Percentiles rank a stretch among this genome's conserved stretches.
These are phyloP conservation scores for Lumbricus terrestris DNA, from an alignment of 2,888 invertebrate species.

Conservation along the genomic window DNA sequence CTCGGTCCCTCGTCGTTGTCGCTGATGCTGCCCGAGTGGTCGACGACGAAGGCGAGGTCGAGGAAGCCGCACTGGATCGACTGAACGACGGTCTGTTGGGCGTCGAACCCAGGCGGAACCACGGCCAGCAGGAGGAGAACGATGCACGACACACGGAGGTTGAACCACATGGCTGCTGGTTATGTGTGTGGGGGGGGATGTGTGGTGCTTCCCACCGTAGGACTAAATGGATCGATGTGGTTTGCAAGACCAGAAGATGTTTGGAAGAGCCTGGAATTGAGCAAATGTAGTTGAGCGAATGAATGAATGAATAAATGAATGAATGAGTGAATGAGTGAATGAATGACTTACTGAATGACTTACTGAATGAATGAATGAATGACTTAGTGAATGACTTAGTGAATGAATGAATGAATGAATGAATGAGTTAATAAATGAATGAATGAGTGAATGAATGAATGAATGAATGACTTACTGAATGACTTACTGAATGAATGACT, in stretches of 20 bases:
- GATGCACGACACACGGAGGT: not conserved
- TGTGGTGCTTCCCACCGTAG: not conserved
- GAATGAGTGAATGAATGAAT: too few relatives aligned
- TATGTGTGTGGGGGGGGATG: too few relatives aligned
- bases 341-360: too few relatives aligned
- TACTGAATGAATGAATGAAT: too few relatives aligned
- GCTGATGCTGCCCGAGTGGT: constrained; percentile 23
- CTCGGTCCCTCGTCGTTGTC: constrained; percentile 16
- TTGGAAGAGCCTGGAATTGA: not conserved
- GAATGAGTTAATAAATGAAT: too few relatives aligned
- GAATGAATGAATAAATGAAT: not conserved
- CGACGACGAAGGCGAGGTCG: constrained; percentile 20
- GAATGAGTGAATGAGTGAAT: too few relatives aligned
- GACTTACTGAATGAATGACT: too few relatives aligned
- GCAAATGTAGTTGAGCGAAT: too few relatives aligned
- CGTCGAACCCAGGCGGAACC: not conserved
- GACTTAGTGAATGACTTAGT: too few relatives aligned
- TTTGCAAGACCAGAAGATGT: not conserved
- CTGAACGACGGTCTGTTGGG: not conserved
- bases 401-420: too few relatives aligned
- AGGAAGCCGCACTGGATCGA: not conserved
- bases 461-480: too few relatives aligned
- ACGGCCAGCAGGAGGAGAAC: not conserved
- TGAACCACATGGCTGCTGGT: not conserved
- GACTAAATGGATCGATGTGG: not conserved